Base-by-base conservation (phyloP, 37 sponge, comb jelly and placozoan genomes). In the Theonella swinhoei region DNA sequence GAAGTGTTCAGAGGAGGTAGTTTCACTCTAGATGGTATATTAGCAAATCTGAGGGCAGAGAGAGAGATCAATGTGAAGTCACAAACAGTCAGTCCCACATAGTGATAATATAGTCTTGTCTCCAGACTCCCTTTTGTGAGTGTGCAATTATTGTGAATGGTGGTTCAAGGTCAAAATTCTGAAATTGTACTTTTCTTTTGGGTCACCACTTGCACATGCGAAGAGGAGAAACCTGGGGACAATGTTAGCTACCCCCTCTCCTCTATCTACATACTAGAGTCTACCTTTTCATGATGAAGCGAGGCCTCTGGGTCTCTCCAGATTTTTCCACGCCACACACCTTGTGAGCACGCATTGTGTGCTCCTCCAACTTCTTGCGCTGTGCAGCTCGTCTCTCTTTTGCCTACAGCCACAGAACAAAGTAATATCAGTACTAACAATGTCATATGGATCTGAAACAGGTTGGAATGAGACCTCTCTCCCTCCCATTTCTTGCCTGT, bases 261-360 rank as follows among this genome's bases (percentile, higher is more conserved):
- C n/a, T n/a, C n/a, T n/a, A n/a, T n/a, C n/a, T n/a, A n/a, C n/a
- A n/a, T n/a, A n/a, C 14, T 25, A 8, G 3, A 1, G 33, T 8
- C 0, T 76, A 85, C 86, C 79, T 70, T 64, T 85, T 85, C 86
- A 85, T 85, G 34, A 60, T 78, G 64, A 80, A 87, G 2, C 69
- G 24, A 42, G 68, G 26, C 14, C 14, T 80, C 54, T 42, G 58
- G n/a, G 26, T 33, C 32, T 33, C 71, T 70, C 19, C 54, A 14
- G 73, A 1, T 8, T 37, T 22, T 2, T 39, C 42, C 73, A 39
- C 71, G 4, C 68, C 70, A 25, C 35, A 0, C 8, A 78, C 34
- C 34, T 39, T 26, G 0, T 69, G 42, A 14, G 76, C 70, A 24
- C 74, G 68, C 47, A 80, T 74, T 5, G 81, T 34, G 62, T 87